phyloP scores from a whole-genome alignment of 2,113 vertebrate genomes.

The Gobio gobio region DNA sequence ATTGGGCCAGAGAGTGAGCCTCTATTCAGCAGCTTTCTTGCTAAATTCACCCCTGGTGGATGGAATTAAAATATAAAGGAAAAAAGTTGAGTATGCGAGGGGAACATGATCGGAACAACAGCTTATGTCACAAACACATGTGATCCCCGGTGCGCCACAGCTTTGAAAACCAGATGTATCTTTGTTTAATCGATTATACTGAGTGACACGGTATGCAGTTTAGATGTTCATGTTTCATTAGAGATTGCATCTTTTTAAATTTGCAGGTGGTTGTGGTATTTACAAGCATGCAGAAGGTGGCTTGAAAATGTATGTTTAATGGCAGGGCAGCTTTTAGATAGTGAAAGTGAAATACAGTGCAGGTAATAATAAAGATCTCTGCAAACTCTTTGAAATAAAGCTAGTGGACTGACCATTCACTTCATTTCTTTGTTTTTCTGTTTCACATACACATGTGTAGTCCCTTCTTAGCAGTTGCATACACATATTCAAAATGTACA shows the following conservation, averaged over 20 bases:
- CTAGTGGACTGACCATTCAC: background rate
- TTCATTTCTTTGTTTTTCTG: background rate
- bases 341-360: background rate
- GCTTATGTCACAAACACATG: background rate
- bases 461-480: background rate
- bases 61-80: background rate
- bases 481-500: background rate
- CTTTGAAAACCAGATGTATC: background rate
- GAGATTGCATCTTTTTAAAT: slow-evolving; percentile 9
- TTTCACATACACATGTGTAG: background rate
- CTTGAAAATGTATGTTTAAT: background rate
- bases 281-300: background rate
- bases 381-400: background rate
- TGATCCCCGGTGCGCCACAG: background rate
- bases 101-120: background rate
- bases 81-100: background rate
- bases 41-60: slow-evolving; percentile 15
- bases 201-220: background rate
- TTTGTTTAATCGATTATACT: background rate
- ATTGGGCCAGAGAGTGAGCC: slow-evolving; percentile 5
- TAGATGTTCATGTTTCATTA: background rate
- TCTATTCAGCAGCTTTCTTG: slow-evolving; percentile 37
- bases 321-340: background rate
- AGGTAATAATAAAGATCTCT: too few relatives aligned
- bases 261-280: slow-evolving; percentile 9